Percentiles rank a stretch among this genome's conserved stretches.
Conservation (phyloP, 2,113 vertebrate genomes). For the Piliocolobus tephrosceles region DNA sequence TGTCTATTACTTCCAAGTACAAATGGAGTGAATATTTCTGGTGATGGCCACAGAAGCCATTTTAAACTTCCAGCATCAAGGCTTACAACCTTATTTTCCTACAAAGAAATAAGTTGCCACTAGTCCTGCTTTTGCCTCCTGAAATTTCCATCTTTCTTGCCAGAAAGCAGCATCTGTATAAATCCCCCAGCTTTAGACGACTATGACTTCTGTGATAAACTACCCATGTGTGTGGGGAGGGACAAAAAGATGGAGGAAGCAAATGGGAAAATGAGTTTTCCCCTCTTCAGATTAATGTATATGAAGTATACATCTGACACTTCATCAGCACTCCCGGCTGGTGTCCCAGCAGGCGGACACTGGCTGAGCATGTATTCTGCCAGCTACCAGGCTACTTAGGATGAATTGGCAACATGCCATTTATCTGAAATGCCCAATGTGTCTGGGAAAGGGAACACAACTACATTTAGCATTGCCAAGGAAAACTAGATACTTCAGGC, state of each 20-base stretch:
- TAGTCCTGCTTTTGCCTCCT: constrained; percentile 49
- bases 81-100: constrained; percentile 42
- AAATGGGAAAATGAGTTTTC: constrained; percentile 77
- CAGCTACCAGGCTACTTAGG: constrained; percentile 73
- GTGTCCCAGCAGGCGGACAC: constrained; percentile 74
- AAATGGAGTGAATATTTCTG: background rate
- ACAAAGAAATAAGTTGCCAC: constrained; percentile 47
- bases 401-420: constrained; percentile 74
- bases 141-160: constrained; percentile 68
- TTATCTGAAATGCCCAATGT: constrained; percentile 74
- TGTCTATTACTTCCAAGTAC: background rate
- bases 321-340: constrained; percentile 77
- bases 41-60: background rate
- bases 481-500: constrained; percentile 72
- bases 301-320: constrained; percentile 74
- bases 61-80: constrained; percentile 40
- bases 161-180: constrained; percentile 72
- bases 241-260: constrained; percentile 76
- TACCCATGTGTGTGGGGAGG: constrained; percentile 69
- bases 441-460: constrained; percentile 63
- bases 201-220: constrained; percentile 77
- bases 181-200: constrained; percentile 66
- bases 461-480: constrained; percentile 74
- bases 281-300: constrained; percentile 76
- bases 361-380: constrained; percentile 74